Conservation (phyloP, 2,888 invertebrate genomes). For the Biston betularia region DNA sequence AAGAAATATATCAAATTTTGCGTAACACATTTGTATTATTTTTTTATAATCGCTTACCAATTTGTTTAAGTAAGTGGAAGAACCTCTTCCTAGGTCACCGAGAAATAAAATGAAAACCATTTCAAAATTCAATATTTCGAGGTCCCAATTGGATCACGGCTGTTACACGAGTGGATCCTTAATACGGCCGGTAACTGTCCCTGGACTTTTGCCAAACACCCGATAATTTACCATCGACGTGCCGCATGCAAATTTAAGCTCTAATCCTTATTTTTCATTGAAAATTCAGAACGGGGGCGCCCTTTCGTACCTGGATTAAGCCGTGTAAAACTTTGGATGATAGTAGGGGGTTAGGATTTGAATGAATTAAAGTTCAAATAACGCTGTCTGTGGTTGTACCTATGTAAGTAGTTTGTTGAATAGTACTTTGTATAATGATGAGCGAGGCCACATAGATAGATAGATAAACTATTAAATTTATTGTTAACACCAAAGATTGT, state of each 20-base stretch:
- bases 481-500: too few species aligned
- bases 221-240: conserved; percentile 75
- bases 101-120: conserved; percentile 11
- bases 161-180: conserved; percentile 52
- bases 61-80: background rate
- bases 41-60: background rate
- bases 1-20: too few species aligned
- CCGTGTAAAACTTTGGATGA: conserved; percentile 35
- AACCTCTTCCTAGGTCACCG: conserved; percentile 3
- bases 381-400: background rate
- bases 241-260: conserved; percentile 71
- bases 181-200: conserved; percentile 66
- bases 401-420: too few species aligned
- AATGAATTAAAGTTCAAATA: conserved; percentile 26
- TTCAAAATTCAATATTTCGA: conserved; percentile 26
- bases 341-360: conserved; percentile 32
- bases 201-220: conserved; percentile 73
- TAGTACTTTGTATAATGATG: too few species aligned
- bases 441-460: too few species aligned
- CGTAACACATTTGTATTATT: too few species aligned
- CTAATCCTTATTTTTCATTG: conserved; percentile 67
- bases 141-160: conserved; percentile 30
- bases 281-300: conserved; percentile 52
- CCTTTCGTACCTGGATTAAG: conserved; percentile 37
- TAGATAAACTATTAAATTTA: too few species aligned